Conservation (phyloP, 30 jellyfish, hydroid and myxozoan genomes). For the Catostylus mosaicus region DNA sequence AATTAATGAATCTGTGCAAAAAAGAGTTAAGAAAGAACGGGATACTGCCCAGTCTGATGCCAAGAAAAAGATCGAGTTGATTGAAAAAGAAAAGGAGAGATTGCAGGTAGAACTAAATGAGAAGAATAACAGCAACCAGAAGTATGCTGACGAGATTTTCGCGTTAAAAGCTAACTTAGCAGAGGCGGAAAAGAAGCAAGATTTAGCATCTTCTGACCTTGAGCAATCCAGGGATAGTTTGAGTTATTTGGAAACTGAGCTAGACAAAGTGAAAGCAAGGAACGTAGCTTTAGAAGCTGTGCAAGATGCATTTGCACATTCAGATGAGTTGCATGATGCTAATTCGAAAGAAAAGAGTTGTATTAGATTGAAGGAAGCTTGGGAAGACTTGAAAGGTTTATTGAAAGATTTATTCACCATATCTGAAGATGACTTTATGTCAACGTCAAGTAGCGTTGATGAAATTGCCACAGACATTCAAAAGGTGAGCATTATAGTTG, state of each 20-base stretch:
- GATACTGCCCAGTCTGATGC: not conserved
- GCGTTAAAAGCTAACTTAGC: conserved; percentile 10
- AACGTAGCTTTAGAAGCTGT: conserved; percentile 42
- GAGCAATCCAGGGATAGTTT: conserved; percentile 26
- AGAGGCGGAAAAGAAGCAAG: not conserved
- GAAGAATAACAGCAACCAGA: conserved; percentile 9
- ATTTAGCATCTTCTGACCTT: not conserved
- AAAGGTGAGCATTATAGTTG: not conserved
- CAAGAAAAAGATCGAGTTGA: conserved; percentile 13
- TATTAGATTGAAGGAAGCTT: not conserved
- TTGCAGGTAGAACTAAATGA: conserved; percentile 32
- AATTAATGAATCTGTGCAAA: conserved; percentile 18
- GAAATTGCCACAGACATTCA: conserved; percentile 46
- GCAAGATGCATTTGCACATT: conserved; percentile 35
- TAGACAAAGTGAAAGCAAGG: conserved; percentile 29
- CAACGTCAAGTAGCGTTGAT: not conserved
- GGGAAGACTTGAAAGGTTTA: conserved; percentile 31
- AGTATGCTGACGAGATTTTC: not conserved
- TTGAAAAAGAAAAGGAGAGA: conserved; percentile 17
- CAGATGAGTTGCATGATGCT: not conserved
- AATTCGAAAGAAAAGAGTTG: not conserved
- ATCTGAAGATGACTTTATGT: not conserved
- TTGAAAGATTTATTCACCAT: not conserved
- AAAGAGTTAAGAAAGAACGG: not conserved
- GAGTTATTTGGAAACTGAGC: conserved; percentile 16